These are phyloP conservation scores for Helarctos malayanus DNA, from an alignment of 2,797 vertebrate species.

Conservation along the genomic window DNA sequence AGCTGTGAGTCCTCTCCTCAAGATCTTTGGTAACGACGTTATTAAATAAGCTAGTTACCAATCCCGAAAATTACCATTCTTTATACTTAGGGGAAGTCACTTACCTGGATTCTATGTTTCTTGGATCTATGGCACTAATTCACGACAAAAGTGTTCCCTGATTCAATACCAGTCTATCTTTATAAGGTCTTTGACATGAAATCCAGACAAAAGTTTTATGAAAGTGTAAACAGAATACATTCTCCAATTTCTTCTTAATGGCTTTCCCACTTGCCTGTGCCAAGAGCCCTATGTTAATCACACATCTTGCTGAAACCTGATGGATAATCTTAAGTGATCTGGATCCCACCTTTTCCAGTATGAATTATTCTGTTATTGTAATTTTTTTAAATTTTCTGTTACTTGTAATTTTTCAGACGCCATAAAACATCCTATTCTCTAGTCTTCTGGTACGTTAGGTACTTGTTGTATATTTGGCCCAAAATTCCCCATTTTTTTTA, in stretches of 20 bases:
- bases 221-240: not conserved
- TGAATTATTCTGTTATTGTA: not conserved
- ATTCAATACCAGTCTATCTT: not conserved
- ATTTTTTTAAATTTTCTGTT: not conserved
- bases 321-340: not conserved
- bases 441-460: not conserved
- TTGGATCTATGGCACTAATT: not conserved
- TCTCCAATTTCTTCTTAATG: not conserved
- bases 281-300: not conserved
- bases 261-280: not conserved
- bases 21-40: not conserved
- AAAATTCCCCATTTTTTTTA: not conserved
- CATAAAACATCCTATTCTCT: not conserved
- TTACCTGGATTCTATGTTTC: not conserved
- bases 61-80: not conserved
- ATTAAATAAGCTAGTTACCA: not conserved
- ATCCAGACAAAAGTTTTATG: constrained; percentile 4
- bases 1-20: not conserved
- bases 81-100: not conserved
- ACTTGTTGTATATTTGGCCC: not conserved
- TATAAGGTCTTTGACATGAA: constrained; percentile 51
- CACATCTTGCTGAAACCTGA: not conserved
- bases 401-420: not conserved
- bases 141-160: not conserved
- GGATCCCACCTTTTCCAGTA: not conserved